These are phyloP conservation scores for Macaria liturata DNA, from an alignment of 2,888 invertebrate genomes.

Conservation along the genomic window DNA sequence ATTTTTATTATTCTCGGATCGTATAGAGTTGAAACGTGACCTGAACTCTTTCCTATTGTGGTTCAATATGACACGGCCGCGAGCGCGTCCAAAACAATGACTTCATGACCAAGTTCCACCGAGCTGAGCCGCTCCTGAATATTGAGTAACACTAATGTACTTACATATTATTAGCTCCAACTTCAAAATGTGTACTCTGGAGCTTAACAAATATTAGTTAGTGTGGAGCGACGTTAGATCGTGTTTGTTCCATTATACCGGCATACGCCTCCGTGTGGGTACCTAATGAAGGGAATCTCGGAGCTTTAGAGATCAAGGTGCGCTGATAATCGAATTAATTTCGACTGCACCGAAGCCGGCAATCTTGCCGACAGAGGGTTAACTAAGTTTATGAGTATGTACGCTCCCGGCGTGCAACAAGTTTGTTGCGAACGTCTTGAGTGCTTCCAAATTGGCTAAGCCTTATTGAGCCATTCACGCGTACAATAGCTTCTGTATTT, in stretches of 20 bases:
- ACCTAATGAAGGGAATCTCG: conserved; percentile 68
- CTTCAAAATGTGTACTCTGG: conserved; percentile 21
- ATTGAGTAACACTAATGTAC: conserved; percentile 59
- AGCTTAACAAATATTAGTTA: conserved; percentile 35
- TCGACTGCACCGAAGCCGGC: conserved; percentile 69
- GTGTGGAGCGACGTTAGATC: conserved; percentile 38
- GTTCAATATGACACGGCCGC: conserved; percentile 75
- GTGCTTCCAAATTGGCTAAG: conserved; percentile 75
- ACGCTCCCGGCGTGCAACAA: conserved; percentile 77
- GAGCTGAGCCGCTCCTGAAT: conserved; percentile 61
- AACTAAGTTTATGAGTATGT: conserved; percentile 80
- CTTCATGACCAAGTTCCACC: conserved; percentile 74
- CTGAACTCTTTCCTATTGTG: conserved; percentile 76
- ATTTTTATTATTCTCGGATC: conserved; percentile 64
- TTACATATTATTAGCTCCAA: conserved; percentile 33
- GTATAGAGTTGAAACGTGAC: conserved; percentile 72
- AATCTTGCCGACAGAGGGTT: conserved; percentile 70
- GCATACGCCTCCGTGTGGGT: conserved; percentile 44
- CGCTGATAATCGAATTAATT: conserved; percentile 80
- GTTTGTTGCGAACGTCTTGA: conserved; percentile 76
- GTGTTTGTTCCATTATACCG: conserved; percentile 53
- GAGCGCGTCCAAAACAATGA: conserved; percentile 76
- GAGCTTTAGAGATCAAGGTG: conserved; percentile 76
- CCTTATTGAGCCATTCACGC: conserved; percentile 45
- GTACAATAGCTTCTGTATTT: conserved; percentile 43